These are phyloP conservation scores for Leptothorax acervorum DNA, from an alignment of 2,888 invertebrate species.

Conservation along the genomic window DNA sequence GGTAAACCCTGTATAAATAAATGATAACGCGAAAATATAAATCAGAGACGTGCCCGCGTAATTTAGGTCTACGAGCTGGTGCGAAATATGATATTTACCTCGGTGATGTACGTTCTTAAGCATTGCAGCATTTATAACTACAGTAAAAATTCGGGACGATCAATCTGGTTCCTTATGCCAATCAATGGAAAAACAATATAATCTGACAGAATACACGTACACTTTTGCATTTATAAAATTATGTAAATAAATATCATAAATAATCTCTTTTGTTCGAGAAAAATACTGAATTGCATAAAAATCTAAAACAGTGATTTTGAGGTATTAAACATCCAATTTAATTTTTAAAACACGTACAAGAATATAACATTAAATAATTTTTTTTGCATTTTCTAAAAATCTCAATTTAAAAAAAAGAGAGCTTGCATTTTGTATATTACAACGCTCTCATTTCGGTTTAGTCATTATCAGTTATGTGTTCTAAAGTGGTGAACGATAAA, in stretches of 20 bases:
- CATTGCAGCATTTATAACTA: not conserved
- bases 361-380: not conserved
- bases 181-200: not conserved
- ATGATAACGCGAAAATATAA: slow-evolving; percentile 44
- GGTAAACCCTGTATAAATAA: no score
- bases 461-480: not conserved
- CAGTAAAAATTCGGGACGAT: not conserved
- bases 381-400: not conserved
- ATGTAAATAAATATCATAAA: not conserved
- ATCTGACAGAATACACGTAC: not conserved
- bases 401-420: not conserved
- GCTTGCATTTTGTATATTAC: not conserved
- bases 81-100: slow-evolving; percentile 7
- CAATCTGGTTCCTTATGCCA: not conserved
- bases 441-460: not conserved
- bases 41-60: slow-evolving; percentile 19
- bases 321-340: not conserved
- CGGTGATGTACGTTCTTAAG: not conserved
- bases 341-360: not conserved
- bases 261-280: not conserved
- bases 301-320: not conserved
- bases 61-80: not conserved
- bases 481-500: not conserved
- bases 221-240: not conserved
- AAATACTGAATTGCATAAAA: not conserved